These are phyloP conservation scores for Anarhynchus alexandrinus DNA, from an alignment of 2,113 vertebrate species.

Conservation along the genomic window DNA sequence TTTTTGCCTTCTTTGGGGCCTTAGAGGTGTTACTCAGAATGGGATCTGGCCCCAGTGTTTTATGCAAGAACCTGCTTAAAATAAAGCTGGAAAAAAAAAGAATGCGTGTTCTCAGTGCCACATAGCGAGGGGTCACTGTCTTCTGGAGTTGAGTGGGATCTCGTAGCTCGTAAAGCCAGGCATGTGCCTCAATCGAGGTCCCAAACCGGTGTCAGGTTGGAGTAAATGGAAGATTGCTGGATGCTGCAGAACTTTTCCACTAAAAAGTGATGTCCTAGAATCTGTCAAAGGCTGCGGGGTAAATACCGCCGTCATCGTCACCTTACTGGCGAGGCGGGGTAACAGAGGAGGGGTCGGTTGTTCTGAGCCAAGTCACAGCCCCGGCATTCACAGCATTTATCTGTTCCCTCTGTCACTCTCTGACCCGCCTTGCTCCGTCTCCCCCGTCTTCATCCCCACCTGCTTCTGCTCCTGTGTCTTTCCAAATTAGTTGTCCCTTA, in stretches of 20 bases:
- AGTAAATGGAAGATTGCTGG: neutral
- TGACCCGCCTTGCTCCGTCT: neutral
- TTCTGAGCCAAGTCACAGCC: neutral
- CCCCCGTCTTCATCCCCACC: neutral
- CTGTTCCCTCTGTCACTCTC: neutral
- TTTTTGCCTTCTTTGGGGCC: neutral
- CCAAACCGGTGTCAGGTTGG: neutral
- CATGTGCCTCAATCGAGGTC: too few relatives aligned
- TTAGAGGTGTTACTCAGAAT: neutral
- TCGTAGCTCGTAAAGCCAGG: neutral
- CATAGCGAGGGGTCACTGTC: too few relatives aligned
- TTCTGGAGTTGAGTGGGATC: neutral
- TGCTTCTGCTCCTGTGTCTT: neutral
- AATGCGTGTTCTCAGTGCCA: too few relatives aligned
- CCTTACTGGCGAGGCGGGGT: neutral
- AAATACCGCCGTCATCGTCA: accelerated
- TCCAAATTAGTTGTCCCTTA: neutral
- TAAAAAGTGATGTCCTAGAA: neutral
- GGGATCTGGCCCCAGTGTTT: neutral
- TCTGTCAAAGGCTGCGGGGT: neutral
- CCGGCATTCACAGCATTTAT: accelerated
- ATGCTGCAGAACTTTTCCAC: neutral
- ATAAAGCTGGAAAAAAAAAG: neutral
- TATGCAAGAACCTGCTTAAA: neutral
- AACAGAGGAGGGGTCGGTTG: neutral